Evolutionary conservation across 2,888 invertebrate species (phyloP).

Genomic region (Cerastis rubricosa): DNA sequence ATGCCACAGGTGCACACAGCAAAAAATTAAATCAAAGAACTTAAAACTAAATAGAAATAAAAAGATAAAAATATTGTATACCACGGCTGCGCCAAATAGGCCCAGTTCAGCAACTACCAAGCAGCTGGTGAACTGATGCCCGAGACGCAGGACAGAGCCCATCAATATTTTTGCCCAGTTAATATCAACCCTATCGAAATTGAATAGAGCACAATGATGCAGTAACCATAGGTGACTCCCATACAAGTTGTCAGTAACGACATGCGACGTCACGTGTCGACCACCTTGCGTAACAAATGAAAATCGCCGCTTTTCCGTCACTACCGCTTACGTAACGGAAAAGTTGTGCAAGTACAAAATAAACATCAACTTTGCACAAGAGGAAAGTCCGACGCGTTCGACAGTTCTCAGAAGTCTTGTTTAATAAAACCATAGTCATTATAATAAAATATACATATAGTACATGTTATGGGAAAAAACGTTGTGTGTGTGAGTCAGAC

Average conservation of each 20-base stretch:
- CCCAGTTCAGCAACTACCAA: no score
- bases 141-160: no score
- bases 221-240: conserved; percentile 61
- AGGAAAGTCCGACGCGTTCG: conserved; percentile 75
- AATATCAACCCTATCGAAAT: conserved; percentile 44
- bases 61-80: no score
- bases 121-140: no score
- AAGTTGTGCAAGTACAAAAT: conserved; percentile 74
- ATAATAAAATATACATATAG: conserved; percentile 68
- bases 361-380: conserved; percentile 68
- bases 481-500: conserved; percentile 71
- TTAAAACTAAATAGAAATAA: no score
- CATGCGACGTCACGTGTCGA: conserved; percentile 60
- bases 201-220: conserved; percentile 55
- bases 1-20: no score
- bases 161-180: background rate
- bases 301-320: conserved; percentile 72
- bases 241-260: conserved; percentile 62
- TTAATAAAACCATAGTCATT: conserved; percentile 72
- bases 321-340: conserved; percentile 72
- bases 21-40: no score
- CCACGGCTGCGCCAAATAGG: no score
- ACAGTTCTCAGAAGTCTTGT: conserved; percentile 74
- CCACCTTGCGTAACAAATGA: conserved; percentile 76
- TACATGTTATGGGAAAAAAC: conserved; percentile 60